Conservation (phyloP, 1,140 invertebrate species). For the Drosophila arawakana region DNA sequence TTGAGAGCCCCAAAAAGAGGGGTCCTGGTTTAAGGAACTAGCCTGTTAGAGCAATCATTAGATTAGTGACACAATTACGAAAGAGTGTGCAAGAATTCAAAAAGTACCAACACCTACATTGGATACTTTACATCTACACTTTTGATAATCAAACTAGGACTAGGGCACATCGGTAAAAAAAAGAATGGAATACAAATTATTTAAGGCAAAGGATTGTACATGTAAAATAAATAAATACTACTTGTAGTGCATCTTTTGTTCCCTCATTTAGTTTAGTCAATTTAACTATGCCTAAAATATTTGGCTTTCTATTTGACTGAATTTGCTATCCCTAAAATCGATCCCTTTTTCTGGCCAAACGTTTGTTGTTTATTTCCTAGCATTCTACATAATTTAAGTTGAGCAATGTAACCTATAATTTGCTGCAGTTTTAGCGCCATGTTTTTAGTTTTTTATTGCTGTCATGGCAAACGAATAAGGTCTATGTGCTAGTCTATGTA, state of each 20-base stretch:
- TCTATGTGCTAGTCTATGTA: constrained; percentile 19
- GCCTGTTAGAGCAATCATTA: constrained; percentile 34
- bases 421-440: constrained; percentile 68
- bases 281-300: too few relatives aligned
- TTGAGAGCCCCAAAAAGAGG: not conserved
- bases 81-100: not conserved
- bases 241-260: too few relatives aligned
- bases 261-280: too few relatives aligned
- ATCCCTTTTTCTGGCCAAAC: not conserved
- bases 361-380: not conserved
- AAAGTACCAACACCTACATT: too few relatives aligned
- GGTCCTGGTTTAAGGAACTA: constrained; percentile 28
- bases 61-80: constrained; percentile 17
- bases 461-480: constrained; percentile 43
- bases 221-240: too few relatives aligned
- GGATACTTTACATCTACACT: too few relatives aligned
- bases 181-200: too few relatives aligned
- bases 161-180: too few relatives aligned
- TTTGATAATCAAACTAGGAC: too few relatives aligned
- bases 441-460: constrained; percentile 64
- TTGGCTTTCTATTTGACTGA: too few relatives aligned
- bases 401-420: constrained; percentile 69
- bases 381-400: constrained; percentile 49
- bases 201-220: too few relatives aligned
- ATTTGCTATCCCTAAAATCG: too few relatives aligned